Conservation (phyloP, 2,888 invertebrate genomes). For the Drosophila melanosoma region DNA sequence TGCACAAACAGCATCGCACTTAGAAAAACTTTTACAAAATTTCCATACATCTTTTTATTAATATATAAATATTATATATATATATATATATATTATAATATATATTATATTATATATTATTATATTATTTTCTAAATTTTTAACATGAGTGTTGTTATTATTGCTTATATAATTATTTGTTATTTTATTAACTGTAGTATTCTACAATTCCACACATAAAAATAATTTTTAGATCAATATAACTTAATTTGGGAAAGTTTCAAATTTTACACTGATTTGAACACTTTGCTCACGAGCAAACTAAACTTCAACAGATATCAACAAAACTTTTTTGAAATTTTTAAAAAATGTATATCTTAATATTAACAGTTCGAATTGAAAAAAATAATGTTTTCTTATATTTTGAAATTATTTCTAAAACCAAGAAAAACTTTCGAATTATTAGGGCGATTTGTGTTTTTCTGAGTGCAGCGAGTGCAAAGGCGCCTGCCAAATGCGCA, state of each 20-base stretch:
- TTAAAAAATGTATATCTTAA: neutral
- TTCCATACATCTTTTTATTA: neutral
- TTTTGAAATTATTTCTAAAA: neutral
- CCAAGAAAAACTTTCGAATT: neutral
- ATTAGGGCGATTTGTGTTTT: neutral
- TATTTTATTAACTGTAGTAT: neutral
- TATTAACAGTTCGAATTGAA: neutral
- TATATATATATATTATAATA: neutral
- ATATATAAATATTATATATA: neutral
- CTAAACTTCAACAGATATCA: neutral
- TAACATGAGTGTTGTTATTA: no score
- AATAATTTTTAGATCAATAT: neutral
- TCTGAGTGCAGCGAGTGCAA: neutral
- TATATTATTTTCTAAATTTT: neutral
- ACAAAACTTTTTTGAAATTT: neutral
- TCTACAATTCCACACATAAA: neutral
- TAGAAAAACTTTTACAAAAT: neutral
- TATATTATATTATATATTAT: neutral
- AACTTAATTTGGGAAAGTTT: neutral
- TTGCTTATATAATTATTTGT: no score
- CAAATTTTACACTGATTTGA: neutral
- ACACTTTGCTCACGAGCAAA: neutral
- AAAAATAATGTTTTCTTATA: neutral
- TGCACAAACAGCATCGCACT: slow-evolving; percentile 1
- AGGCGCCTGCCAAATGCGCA: slow-evolving; percentile 70